phyloP scores from a whole-genome alignment of 1,140 invertebrate species.

The Oryzaephilus surinamensis region DNA sequence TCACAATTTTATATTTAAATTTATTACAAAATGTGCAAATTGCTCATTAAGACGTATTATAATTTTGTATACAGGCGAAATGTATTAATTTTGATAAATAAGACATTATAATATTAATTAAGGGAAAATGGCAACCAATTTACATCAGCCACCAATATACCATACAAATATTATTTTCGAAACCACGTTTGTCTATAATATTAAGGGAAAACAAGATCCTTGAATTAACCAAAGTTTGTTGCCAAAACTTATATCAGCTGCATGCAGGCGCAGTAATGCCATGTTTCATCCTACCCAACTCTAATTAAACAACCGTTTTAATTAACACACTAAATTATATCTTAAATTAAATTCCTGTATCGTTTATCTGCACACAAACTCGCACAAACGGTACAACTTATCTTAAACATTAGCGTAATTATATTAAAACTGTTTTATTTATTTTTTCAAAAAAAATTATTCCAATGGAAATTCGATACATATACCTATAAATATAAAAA shows the following conservation, averaged over 20 bases:
- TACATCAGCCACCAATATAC: no score
- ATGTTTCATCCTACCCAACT: slow-evolving; percentile 29
- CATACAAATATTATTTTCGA: no score
- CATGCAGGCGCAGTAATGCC: slow-evolving; percentile 24
- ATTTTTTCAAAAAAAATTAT: no score
- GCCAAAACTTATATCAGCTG: slow-evolving; percentile 31
- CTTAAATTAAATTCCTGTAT: slow-evolving; percentile 33
- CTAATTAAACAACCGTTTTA: slow-evolving; percentile 39
- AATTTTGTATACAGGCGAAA: no score
- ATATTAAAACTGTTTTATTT: no score
- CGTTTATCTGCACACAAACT: slow-evolving; percentile 29
- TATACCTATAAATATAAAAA: no score
- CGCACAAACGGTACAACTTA: slow-evolving; percentile 4
- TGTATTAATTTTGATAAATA: slow-evolving; percentile 5
- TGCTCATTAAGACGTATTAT: no score
- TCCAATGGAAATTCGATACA: no score
- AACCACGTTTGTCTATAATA: slow-evolving; percentile 21
- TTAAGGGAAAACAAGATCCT: slow-evolving; percentile 18
- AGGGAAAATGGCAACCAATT: no score
- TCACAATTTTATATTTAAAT: no score
- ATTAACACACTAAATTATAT: slow-evolving; percentile 37
- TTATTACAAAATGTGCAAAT: no score
- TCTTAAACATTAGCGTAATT: slow-evolving; percentile 2
- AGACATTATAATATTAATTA: slow-evolving; percentile 11
- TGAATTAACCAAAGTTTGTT: slow-evolving; percentile 23